phyloP scores from a whole-genome alignment of 2,888 invertebrate genomes.

The Creontiades dilutus region DNA sequence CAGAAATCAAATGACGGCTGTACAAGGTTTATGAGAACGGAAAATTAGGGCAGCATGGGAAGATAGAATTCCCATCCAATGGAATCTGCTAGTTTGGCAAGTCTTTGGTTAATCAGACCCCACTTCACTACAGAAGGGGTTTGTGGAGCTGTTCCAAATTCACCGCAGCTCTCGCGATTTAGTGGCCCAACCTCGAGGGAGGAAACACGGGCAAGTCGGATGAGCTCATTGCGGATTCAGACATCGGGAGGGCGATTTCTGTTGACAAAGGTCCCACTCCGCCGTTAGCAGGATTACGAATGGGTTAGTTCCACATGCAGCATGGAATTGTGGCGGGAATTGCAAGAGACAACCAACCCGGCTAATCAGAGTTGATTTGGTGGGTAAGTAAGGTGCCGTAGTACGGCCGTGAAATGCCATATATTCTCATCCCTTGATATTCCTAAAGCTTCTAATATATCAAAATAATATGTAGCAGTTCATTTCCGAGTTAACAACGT shows the following conservation, averaged over 20 bases:
- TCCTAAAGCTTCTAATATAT: no score
- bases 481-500: no score
- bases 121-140: not conserved
- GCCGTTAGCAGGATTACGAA: not conserved
- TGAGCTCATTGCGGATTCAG: constrained; percentile 5
- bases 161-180: not conserved
- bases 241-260: constrained; percentile 14
- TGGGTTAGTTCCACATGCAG: not conserved
- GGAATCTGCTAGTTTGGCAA: not conserved
- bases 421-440: no score
- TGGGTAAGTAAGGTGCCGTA: no score
- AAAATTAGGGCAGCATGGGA: no score
- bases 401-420: no score
- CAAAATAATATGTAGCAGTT: no score
- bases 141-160: not conserved
- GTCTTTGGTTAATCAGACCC: not conserved
- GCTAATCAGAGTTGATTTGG: no score
- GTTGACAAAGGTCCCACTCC: constrained; percentile 18
- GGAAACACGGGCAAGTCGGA: constrained; percentile 13
- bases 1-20: no score
- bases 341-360: not conserved
- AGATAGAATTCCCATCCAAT: not conserved
- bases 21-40: no score
- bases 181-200: not conserved
- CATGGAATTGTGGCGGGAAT: not conserved